These are phyloP conservation scores for Anastrepha ludens DNA, from an alignment of 1,140 invertebrate species.

Conservation along the genomic window DNA sequence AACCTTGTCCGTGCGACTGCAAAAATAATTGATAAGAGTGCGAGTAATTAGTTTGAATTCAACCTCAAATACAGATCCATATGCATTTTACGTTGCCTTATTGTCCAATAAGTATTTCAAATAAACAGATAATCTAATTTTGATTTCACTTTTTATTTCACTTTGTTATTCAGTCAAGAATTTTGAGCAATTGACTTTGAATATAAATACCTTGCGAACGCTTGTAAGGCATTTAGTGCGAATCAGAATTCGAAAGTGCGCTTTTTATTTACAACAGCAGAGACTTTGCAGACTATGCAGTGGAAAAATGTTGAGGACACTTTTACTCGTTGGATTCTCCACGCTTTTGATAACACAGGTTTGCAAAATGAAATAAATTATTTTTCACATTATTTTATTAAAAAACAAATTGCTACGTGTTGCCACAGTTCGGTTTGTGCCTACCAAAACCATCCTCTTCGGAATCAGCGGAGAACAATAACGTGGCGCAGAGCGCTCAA, in stretches of 20 bases:
- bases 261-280: neutral
- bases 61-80: neutral
- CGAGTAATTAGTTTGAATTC: neutral
- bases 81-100: neutral
- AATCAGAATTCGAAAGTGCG: neutral
- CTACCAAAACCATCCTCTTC: neutral
- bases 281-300: neutral
- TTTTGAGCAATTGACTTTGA: neutral
- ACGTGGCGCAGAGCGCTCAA: neutral
- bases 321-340: neutral
- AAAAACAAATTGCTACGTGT: neutral
- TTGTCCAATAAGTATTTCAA: neutral
- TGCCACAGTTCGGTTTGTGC: neutral
- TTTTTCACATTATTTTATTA: neutral
- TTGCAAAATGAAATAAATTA: neutral
- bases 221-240: neutral
- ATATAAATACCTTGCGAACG: neutral
- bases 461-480: neutral
- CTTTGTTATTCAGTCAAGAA: neutral
- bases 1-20: too few species aligned
- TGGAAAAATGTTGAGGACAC: neutral
- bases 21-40: conserved; percentile 12
- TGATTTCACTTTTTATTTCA: neutral
- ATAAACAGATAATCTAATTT: neutral
- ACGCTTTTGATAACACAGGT: conserved; percentile 4